Conservation (phyloP, 2,797 vertebrate genomes). For the Cirrhinus molitorella region DNA sequence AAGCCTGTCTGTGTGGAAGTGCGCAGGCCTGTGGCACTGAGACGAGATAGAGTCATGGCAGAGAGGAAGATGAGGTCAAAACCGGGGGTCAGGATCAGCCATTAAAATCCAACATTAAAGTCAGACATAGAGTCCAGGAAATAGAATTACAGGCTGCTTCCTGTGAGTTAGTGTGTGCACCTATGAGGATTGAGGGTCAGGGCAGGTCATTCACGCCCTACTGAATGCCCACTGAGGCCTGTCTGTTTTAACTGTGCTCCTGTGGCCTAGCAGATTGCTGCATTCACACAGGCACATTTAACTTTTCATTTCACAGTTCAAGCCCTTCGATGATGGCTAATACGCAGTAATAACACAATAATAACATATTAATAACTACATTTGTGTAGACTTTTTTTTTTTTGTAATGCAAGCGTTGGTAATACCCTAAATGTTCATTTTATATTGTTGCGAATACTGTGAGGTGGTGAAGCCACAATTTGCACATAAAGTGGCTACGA, state of each 20-base stretch:
- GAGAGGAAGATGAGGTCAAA: constrained; percentile 31
- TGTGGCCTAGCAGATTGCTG: background rate
- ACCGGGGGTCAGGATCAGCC: constrained; percentile 42
- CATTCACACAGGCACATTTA: constrained; percentile 7
- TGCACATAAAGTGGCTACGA: background rate
- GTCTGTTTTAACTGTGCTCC: constrained; percentile 9
- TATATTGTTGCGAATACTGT: background rate
- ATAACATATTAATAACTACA: background rate
- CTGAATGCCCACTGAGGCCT: constrained; percentile 24
- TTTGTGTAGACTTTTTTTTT: too few species aligned
- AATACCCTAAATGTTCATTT: background rate
- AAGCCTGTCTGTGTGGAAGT: constrained; percentile 22
- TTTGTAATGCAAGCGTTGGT: background rate
- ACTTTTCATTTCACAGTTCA: background rate
- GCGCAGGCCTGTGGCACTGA: constrained; percentile 12
- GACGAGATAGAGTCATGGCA: constrained; percentile 1
- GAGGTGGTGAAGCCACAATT: background rate
- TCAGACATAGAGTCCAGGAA: constrained; percentile 63
- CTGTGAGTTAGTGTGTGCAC: constrained; percentile 58
- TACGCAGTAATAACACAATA: background rate
- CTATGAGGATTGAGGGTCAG: constrained; percentile 22
- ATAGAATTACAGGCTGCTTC: constrained; percentile 70
- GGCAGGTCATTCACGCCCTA: constrained; percentile 26
- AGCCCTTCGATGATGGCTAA: background rate
- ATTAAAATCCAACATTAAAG: constrained; percentile 57